phyloP scores from a whole-genome alignment of 1,140 invertebrate species.

The Aporrectodea caliginosa region DNA sequence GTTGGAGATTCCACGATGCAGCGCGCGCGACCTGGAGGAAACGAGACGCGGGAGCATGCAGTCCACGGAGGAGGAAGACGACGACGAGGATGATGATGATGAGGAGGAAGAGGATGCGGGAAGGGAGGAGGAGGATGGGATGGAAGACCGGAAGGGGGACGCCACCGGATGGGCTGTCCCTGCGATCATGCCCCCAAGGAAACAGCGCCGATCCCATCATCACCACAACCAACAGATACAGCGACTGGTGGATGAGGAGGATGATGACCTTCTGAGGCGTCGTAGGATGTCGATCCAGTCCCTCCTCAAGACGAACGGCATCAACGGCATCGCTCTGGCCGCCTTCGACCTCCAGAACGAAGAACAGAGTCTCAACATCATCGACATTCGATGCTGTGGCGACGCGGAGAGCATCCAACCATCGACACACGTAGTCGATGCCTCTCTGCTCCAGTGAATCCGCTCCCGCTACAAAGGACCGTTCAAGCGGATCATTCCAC shows the following conservation, averaged over 20 bases:
- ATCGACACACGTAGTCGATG: no score
- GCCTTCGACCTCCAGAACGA: conserved; percentile 20
- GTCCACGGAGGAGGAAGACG: conserved; percentile 21
- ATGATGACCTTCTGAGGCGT: no score
- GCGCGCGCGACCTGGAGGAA: conserved; percentile 44
- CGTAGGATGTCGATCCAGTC: no score
- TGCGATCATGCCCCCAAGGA: neutral
- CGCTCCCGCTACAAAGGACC: no score
- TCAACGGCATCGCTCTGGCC: conserved; percentile 9
- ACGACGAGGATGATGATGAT: conserved; percentile 6
- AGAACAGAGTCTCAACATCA: no score
- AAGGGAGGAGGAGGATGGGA: neutral
- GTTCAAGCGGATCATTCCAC: no score
- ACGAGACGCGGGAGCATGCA: conserved; percentile 35
- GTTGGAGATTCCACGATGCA: conserved; percentile 44
- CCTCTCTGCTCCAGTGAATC: no score
- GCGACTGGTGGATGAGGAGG: no score
- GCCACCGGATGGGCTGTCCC: neutral
- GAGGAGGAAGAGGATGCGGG: conserved; percentile 5
- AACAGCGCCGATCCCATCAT: no score
- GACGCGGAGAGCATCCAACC: no score
- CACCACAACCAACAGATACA: no score
- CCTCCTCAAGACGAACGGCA: neutral
- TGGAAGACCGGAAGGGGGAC: neutral
- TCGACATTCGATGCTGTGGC: no score